A percentile compares a stretch with the other conserved stretches of the same genome.
Evolutionary conservation across 2,113 vertebrate genomes (phyloP).

Genomic region (Galbula dea): DNA sequence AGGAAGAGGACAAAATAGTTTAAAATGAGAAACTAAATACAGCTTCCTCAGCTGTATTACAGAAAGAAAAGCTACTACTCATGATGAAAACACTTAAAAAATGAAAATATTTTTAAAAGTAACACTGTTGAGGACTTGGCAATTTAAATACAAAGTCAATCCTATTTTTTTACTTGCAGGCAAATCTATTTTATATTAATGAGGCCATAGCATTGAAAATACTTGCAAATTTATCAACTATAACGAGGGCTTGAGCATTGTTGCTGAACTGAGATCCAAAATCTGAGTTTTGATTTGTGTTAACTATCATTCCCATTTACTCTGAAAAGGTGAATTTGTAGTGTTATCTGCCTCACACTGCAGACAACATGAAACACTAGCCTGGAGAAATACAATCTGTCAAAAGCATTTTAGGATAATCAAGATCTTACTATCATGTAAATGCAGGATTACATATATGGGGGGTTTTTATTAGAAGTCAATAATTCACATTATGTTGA

Average conservation of each 20-base stretch:
- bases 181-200: not conserved
- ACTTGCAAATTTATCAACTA: not conserved
- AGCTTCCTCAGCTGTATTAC: fast-evolving
- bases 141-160: not conserved
- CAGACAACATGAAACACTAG: not conserved
- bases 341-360: not conserved
- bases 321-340: not conserved
- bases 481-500: not conserved
- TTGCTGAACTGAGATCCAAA: not conserved
- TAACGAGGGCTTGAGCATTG: not conserved
- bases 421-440: not conserved
- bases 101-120: not conserved
- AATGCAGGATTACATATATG: not conserved
- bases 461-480: not conserved
- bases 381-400: not conserved
- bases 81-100: not conserved
- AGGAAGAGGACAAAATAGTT: not conserved
- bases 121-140: not conserved
- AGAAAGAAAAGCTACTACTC: not conserved
- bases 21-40: not conserved
- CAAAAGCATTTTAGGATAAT: not conserved
- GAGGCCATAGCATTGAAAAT: not conserved
- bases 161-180: not conserved
- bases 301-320: not conserved
- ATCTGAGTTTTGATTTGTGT: not conserved